Conservation (phyloP, 1,140 invertebrate species). For the Meloidogyne chitwoodi region DNA sequence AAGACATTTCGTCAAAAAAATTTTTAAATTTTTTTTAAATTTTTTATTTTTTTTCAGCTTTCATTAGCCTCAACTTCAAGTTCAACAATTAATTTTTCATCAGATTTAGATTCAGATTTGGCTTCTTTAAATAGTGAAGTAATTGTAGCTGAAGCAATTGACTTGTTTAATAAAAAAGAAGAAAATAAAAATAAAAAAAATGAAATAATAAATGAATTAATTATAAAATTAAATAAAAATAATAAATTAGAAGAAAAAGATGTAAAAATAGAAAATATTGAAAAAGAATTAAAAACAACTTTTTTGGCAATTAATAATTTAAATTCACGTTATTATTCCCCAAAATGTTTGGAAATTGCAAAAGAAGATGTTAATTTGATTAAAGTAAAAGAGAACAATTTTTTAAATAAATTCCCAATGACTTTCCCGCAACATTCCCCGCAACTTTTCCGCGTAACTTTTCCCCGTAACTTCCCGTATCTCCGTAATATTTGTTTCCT, state of each 20-base stretch:
- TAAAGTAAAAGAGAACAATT: not conserved
- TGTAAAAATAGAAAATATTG: conserved; percentile 9
- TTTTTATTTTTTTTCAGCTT: not conserved
- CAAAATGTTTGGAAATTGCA: conserved; percentile 15
- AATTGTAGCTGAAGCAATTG: conserved; percentile 22
- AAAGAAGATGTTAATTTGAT: conserved; percentile 12
- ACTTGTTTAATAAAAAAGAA: not conserved
- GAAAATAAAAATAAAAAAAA: not conserved
- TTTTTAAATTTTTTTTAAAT: not conserved
- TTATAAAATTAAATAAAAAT: not conserved
- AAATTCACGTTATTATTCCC: conserved; percentile 12
- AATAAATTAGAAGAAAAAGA: not conserved
- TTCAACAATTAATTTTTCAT: not conserved
- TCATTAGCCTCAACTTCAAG: conserved; percentile 19
- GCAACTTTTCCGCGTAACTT: too few relatives aligned
- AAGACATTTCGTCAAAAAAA: not conserved
- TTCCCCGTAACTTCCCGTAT: too few relatives aligned
- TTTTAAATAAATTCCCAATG: too few relatives aligned
- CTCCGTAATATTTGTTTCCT: too few relatives aligned
- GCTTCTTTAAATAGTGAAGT: conserved; percentile 37
- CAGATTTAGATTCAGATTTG: conserved; percentile 32
- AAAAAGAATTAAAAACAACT: conserved; percentile 12
- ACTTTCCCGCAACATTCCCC: too few relatives aligned
- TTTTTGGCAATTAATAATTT: conserved; percentile 2
- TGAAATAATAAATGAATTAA: not conserved